phyloP scores from a whole-genome alignment of 1,140 invertebrate genomes.

The Prorops nasuta region DNA sequence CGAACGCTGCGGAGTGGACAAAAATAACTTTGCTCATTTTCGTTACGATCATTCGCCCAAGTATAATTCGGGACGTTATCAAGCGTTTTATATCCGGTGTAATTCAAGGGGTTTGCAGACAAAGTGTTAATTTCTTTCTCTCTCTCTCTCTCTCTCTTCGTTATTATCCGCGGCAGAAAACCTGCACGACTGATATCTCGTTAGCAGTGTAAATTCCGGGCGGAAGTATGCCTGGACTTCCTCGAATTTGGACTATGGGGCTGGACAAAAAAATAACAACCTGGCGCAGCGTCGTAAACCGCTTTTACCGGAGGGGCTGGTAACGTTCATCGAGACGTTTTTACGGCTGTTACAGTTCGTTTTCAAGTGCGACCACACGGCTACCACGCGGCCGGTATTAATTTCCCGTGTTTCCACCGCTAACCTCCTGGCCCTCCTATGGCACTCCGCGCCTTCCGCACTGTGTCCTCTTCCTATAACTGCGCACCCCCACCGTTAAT shows the following conservation, averaged over 20 bases:
- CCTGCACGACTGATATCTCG: too few species aligned
- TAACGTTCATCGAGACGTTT: constrained; percentile 23
- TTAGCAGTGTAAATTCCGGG: constrained; percentile 1
- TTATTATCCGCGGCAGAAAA: too few species aligned
- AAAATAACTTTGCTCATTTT: too few species aligned
- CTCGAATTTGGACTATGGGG: constrained; percentile 11
- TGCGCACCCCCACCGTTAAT: constrained; percentile 25
- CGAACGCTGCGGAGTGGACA: too few species aligned
- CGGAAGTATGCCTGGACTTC: constrained; percentile 10
- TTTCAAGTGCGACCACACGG: constrained; percentile 21
- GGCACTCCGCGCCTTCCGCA: too few species aligned
- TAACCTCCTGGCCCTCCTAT: constrained; percentile 25
- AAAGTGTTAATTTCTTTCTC: too few species aligned
- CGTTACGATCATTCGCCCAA: too few species aligned
- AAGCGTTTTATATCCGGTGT: too few species aligned
- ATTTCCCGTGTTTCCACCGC: constrained; percentile 18
- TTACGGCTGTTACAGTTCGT: constrained; percentile 23
- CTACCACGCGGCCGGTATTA: constrained; percentile 23
- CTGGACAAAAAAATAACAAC: constrained; percentile 6
- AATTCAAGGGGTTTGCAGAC: too few species aligned
- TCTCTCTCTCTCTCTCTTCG: too few species aligned
- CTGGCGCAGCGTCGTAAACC: constrained; percentile 7
- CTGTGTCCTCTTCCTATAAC: too few species aligned
- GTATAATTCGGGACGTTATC: too few species aligned
- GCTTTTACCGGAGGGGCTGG: constrained; percentile 13